Base-by-base conservation (phyloP, 2,113 vertebrate species). In the Regulus satrapa region DNA sequence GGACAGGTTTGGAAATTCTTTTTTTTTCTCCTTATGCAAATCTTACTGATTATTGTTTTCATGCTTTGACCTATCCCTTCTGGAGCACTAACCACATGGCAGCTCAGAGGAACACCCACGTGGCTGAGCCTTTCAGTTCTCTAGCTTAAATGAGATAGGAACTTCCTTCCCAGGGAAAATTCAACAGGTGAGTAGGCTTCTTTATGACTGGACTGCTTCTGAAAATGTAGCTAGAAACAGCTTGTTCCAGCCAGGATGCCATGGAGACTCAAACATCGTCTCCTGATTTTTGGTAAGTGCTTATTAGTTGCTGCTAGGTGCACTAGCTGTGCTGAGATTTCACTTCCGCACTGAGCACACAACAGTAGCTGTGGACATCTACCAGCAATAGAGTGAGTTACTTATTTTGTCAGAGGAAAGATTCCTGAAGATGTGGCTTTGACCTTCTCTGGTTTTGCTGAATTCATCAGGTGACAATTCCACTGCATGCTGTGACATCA, bases 41-140 rank as follows among this genome's bases (percentile, higher is more conserved):
- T 93, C 12, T 51, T 43, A 3, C 45, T 82, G 94, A 82, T 95
- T 88, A 91, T 26, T 95, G 83, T 89, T 89, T 94, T 95, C 78
- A n/a, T 85, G 34, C 67, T 90, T 73, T 79, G 46, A 29, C 84
- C 54, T 69, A 76, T 80, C 59, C 88, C 72, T 73, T 67, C 28
- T 87, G 75, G 46, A 92, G 51, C 32, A 8, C 25, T 36, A 89
- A 74, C 61, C 41, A 2, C 71, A n/a, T 31, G 34, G 55, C 69
- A 69, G 31, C 56, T 92, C 8, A 68, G 58, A 77, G 72, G 79
- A 94, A 73, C 63, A 74, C 88, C 85, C 75, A 67, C 23, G 36
- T 74, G 48, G 52, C 36, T 86, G 17, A 43, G 49, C 23, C 59
- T 78, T 75, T 93, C 40, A 23, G 32, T 43, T 64, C 21, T 43